A percentile compares a stretch with the other conserved stretches of the same genome.
Conservation (phyloP, 2,888 invertebrate species). For the Leucania comma region DNA sequence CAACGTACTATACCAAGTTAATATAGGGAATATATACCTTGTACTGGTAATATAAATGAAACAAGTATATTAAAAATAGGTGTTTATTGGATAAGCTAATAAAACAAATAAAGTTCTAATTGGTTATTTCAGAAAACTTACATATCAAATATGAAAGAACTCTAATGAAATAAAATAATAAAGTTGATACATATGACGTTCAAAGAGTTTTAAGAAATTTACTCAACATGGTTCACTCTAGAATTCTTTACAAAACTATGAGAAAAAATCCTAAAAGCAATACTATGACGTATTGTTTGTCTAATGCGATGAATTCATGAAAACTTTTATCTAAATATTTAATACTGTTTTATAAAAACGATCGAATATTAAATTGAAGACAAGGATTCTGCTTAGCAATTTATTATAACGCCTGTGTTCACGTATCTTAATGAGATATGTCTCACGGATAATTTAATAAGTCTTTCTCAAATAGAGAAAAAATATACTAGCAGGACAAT, state of each 20-base stretch:
- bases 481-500: conserved; percentile 49
- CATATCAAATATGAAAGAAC: conserved; percentile 27
- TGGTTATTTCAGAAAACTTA: conserved; percentile 36
- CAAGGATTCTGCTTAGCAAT: conserved; percentile 82
- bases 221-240: conserved; percentile 27
- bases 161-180: conserved; percentile 16
- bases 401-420: conserved; percentile 46
- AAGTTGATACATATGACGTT: conserved; percentile 1
- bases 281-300: conserved; percentile 46
- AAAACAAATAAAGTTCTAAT: conserved; percentile 54
- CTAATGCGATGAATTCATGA: conserved; percentile 57
- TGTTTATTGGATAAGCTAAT: conserved; percentile 41
- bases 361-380: conserved; percentile 71
- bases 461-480: conserved; percentile 47
- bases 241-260: conserved; percentile 51
- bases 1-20: too few species aligned
- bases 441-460: conserved; percentile 55
- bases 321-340: conserved; percentile 57
- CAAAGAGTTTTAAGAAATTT: conserved; percentile 11
- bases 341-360: conserved; percentile 61
- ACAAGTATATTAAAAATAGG: conserved; percentile 42
- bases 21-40: background rate
- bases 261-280: conserved; percentile 62
- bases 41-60: conserved; percentile 8
- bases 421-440: conserved; percentile 63